These are phyloP conservation scores for Carterocephalus palaemon DNA, from an alignment of 2,888 invertebrate species.

Conservation along the genomic window DNA sequence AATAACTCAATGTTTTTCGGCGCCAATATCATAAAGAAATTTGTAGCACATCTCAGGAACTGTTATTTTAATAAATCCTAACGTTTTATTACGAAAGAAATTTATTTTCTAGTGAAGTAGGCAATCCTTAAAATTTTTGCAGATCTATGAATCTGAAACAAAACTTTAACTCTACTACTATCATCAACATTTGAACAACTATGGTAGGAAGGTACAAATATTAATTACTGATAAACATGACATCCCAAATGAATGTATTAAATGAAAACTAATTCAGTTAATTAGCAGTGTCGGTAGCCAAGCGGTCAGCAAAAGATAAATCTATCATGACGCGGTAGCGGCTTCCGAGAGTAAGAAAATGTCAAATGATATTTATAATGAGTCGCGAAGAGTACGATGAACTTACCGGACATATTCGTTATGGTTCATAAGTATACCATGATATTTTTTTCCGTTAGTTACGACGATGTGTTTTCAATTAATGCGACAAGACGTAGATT, in stretches of 20 bases:
- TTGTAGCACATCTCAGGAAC: not conserved
- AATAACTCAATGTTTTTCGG: constrained; percentile 1
- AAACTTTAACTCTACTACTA: too few species aligned
- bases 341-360: constrained; percentile 33
- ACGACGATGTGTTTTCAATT: too few species aligned
- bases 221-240: too few species aligned
- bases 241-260: constrained; percentile 1
- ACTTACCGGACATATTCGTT: constrained; percentile 29
- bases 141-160: too few species aligned
- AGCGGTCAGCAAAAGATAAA: constrained; percentile 22
- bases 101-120: not conserved
- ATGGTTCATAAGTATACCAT: constrained; percentile 1
- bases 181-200: too few species aligned
- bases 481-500: too few species aligned
- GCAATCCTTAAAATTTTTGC: not conserved
- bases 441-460: too few species aligned
- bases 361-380: constrained; percentile 40
- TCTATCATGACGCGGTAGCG: constrained; percentile 23
- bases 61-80: not conserved
- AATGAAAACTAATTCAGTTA: not conserved
- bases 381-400: constrained; percentile 36
- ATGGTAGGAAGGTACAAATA: too few species aligned
- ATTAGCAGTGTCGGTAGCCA: constrained; percentile 4
- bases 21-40: not conserved
- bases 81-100: too few species aligned